These are phyloP conservation scores for Siniperca knerii DNA, from an alignment of 2,113 vertebrate species.

Conservation along the genomic window DNA sequence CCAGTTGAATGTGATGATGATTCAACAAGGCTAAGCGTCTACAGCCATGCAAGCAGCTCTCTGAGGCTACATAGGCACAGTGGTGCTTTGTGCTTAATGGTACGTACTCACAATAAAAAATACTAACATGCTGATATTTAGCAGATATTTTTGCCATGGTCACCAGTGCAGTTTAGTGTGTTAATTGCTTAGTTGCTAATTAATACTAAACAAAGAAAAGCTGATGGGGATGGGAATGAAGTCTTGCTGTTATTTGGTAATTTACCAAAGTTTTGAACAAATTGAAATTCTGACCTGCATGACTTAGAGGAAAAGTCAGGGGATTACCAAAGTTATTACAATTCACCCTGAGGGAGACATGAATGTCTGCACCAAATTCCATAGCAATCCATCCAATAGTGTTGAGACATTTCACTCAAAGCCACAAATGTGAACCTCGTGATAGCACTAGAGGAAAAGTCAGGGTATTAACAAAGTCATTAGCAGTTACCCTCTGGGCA, in stretches of 20 bases:
- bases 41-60: background rate
- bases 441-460: background rate
- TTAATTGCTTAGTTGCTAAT: too few species aligned
- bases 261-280: background rate
- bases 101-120: background rate
- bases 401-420: background rate
- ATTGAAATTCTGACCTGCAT: background rate
- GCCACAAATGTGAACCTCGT: background rate
- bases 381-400: background rate
- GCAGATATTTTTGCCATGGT: background rate
- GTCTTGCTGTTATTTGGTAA: background rate
- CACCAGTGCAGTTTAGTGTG: too few species aligned
- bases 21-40: background rate
- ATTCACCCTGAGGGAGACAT: background rate
- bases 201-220: background rate
- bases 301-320: too few species aligned
- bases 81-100: background rate
- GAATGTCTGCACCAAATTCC: background rate
- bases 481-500: background rate
- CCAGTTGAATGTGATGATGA: conserved; percentile 8
- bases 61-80: background rate
- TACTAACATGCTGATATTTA: background rate
- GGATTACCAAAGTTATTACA: background rate
- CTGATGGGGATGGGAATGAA: too few species aligned
- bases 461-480: background rate